These are phyloP conservation scores for Nothocercus nigrocapillus DNA, from an alignment of 2,113 vertebrate species.

Conservation along the genomic window DNA sequence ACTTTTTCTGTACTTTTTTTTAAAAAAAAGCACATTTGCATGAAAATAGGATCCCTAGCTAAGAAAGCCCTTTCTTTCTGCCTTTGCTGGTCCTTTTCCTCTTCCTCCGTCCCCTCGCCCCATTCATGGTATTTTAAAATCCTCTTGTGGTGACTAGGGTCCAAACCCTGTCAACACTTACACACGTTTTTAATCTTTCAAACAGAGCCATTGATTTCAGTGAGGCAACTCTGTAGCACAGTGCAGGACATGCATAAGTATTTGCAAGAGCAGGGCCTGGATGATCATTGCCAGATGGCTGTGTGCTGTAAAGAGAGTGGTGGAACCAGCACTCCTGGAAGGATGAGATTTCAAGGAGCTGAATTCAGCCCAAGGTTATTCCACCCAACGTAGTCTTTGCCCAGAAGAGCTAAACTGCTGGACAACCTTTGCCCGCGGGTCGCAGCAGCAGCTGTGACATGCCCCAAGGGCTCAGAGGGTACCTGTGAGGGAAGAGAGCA, in stretches of 20 bases:
- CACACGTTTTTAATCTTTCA: not conserved
- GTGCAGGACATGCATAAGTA: not conserved
- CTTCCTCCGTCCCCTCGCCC: too few species aligned
- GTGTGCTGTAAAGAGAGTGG: not conserved
- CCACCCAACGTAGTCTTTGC: not conserved
- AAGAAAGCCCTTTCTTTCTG: not conserved
- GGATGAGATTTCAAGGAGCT: not conserved
- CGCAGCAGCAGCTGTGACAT: not conserved
- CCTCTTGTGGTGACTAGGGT: not conserved
- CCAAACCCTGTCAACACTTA: not conserved
- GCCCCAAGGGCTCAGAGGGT: not conserved
- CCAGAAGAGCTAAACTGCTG: not conserved
- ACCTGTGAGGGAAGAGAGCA: not conserved
- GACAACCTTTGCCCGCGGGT: not conserved
- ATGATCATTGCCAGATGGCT: constrained; percentile 7
- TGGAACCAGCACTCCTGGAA: not conserved
- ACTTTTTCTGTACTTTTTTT: not conserved
- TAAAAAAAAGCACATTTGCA: not conserved
- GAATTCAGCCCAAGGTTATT: not conserved
- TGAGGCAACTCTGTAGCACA: not conserved
- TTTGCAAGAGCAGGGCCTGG: not conserved
- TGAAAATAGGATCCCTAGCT: not conserved
- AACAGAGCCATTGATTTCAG: not conserved
- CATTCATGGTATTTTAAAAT: not conserved
- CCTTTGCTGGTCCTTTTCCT: not conserved